These are phyloP conservation scores for Cassiopea xamachana DNA, from an alignment of 30 jellyfish, hydroid and myxozoan species.

Conservation along the genomic window DNA sequence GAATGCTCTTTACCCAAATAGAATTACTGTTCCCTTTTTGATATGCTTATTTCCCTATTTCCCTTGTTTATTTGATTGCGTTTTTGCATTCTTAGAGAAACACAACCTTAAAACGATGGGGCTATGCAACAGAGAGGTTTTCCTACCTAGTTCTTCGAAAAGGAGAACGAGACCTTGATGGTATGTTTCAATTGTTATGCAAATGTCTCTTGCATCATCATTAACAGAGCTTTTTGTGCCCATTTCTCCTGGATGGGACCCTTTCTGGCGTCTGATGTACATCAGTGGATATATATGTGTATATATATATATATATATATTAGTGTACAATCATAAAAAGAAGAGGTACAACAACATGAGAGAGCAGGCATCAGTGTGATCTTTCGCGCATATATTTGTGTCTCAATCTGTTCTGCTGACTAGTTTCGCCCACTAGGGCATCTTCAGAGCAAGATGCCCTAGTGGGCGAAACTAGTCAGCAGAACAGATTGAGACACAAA, in stretches of 20 bases:
- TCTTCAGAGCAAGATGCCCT: too few species aligned
- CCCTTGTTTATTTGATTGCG: neutral
- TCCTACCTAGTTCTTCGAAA: conserved; percentile 79
- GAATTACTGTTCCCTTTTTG: neutral
- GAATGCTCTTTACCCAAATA: too few species aligned
- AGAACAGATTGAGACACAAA: too few species aligned
- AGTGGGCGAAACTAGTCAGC: too few species aligned
- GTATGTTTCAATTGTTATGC: neutral
- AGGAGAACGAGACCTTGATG: conserved; percentile 64
- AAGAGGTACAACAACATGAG: too few species aligned
- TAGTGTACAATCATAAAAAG: too few species aligned
- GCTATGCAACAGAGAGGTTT: conserved; percentile 79
- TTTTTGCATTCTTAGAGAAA: conserved; percentile 39
- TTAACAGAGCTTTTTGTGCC: neutral
- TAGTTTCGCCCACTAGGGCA: too few species aligned
- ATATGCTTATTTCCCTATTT: neutral
- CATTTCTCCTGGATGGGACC: neutral
- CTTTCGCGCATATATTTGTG: too few species aligned
- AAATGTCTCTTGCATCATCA: neutral
- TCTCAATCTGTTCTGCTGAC: too few species aligned
- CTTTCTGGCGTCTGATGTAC: neutral
- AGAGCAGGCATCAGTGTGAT: too few species aligned
- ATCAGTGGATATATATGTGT: neutral
- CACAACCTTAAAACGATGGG: conserved; percentile 75
- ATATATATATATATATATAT: too few species aligned